Percentiles rank a stretch among this genome's conserved stretches.
Conservation (phyloP, 2,113 vertebrate species). For the Ahaetulla prasina region DNA sequence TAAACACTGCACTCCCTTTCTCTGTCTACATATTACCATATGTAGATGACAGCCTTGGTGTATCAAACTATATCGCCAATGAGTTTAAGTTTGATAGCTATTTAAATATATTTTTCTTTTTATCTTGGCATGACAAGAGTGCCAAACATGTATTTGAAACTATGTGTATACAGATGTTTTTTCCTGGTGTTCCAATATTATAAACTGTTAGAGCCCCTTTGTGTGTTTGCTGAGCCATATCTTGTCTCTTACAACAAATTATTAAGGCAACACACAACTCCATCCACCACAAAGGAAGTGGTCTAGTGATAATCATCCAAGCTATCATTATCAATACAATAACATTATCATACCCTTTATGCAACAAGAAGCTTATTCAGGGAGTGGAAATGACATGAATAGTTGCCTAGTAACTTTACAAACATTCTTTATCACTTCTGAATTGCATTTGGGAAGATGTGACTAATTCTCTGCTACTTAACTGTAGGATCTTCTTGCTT, state of each 20-base stretch:
- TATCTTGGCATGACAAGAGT: neutral
- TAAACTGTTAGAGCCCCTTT: neutral
- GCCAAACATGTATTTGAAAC: neutral
- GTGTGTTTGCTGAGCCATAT: neutral
- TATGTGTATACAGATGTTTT: neutral
- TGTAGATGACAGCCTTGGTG: neutral
- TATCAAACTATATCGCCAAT: neutral
- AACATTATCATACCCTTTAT: neutral
- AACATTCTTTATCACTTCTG: conserved; percentile 2
- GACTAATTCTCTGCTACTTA: neutral
- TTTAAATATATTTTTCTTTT: neutral
- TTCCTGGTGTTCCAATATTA: neutral
- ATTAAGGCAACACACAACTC: neutral
- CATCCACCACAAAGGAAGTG: neutral
- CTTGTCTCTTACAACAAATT: neutral
- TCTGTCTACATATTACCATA: neutral
- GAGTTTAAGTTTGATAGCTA: neutral
- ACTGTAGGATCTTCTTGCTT: neutral
- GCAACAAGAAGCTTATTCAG: neutral
- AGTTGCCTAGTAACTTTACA: neutral
- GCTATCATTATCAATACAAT: neutral
- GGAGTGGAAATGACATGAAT: neutral
- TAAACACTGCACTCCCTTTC: neutral
- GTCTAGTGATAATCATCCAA: neutral
- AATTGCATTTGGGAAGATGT: neutral